A percentile compares a stretch with the other conserved stretches of the same genome.
Evolutionary conservation across 2,113 vertebrate species (phyloP).

Genomic region (Rhynchomys soricoides): DNA sequence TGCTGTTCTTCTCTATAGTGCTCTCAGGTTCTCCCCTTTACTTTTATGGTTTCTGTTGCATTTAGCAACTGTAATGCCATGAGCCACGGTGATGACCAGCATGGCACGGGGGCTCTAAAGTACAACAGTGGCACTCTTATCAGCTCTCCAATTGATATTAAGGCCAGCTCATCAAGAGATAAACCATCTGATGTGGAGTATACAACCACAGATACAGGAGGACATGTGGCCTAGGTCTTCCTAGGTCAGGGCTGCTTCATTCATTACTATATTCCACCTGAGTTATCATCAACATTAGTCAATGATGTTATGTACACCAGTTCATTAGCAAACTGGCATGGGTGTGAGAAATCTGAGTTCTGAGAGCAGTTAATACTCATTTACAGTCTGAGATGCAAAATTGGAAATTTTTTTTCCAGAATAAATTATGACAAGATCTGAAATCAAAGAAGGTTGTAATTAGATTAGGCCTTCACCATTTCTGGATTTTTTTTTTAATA

Average conservation of each 20-base stretch:
- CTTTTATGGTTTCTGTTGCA: not conserved
- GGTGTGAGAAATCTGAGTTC: not conserved
- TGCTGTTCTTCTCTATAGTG: not conserved
- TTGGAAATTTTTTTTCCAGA: not conserved
- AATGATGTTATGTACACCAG: not conserved
- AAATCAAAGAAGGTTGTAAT: conserved; percentile 25
- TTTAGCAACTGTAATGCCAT: not conserved
- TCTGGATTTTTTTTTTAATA: not conserved
- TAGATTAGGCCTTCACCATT: not conserved
- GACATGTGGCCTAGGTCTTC: not conserved
- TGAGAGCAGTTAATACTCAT: not conserved
- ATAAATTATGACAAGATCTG: not conserved
- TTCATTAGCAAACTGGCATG: not conserved
- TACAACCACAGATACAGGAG: not conserved
- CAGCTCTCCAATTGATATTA: not conserved
- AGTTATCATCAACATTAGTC: not conserved
- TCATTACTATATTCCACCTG: not conserved
- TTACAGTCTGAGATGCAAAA: not conserved
- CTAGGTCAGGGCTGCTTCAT: not conserved
- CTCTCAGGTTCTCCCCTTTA: not conserved
- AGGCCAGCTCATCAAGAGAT: not conserved
- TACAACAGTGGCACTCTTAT: not conserved
- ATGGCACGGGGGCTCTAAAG: not conserved
- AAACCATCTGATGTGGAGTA: not conserved
- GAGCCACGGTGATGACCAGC: not conserved